Conservation (phyloP, 2,888 invertebrate genomes). For the Tachina lurida region DNA sequence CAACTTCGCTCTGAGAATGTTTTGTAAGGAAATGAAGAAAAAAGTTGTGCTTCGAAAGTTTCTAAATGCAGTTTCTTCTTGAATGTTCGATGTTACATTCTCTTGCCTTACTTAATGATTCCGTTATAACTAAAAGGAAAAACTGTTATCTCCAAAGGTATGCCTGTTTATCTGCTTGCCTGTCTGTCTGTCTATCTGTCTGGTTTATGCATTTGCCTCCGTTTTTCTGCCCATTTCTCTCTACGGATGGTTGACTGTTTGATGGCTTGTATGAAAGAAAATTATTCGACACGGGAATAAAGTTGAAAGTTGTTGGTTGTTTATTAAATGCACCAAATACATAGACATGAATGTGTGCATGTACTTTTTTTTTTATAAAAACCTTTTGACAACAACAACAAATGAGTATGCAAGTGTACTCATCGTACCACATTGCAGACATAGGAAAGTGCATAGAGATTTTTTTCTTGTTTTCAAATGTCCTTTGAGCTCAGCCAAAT, state of each 20-base stretch:
- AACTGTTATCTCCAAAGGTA: constrained; percentile 7
- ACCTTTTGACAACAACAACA: constrained; percentile 11
- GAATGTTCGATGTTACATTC: constrained; percentile 41
- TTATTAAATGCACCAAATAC: constrained; percentile 25
- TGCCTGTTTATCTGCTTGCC: neutral
- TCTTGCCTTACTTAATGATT: constrained; percentile 17
- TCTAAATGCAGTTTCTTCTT: constrained; percentile 37
- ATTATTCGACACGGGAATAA: constrained; percentile 67
- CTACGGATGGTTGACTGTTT: constrained; percentile 52
- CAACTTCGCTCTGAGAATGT: neutral
- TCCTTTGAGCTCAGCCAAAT: constrained; percentile 54
- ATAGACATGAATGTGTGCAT: neutral
- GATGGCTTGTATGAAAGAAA: constrained; percentile 61
- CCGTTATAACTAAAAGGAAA: constrained; percentile 14
- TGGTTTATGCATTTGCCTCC: neutral
- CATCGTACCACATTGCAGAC: constrained; percentile 32
- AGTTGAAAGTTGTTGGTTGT: constrained; percentile 64
- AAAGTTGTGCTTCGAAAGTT: constrained; percentile 22
- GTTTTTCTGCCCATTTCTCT: constrained; percentile 11
- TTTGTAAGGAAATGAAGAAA: neutral
- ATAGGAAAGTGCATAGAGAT: constrained; percentile 26
- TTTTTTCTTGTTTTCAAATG: constrained; percentile 28
- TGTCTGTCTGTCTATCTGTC: neutral
- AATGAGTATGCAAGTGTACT: constrained; percentile 45
- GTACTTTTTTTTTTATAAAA: neutral